Percentiles rank a stretch among this genome's conserved stretches.
Conservation (phyloP, 2,888 invertebrate genomes). For the Salpingus planirostris region DNA sequence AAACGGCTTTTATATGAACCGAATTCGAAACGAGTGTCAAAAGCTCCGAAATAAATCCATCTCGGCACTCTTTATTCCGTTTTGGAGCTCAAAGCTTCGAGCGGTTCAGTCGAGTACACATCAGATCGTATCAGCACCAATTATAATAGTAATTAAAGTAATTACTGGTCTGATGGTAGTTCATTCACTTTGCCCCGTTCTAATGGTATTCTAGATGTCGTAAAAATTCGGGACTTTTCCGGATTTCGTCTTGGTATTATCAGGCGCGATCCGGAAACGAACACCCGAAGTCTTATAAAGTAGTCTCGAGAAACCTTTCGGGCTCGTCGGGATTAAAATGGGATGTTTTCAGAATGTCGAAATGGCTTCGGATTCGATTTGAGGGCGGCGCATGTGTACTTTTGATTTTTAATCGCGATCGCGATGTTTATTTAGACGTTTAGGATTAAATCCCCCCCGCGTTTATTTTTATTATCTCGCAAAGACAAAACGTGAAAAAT, state of each 20-base stretch:
- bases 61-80: too few relatives aligned
- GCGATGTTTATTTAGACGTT: too few relatives aligned
- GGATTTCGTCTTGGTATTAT: conserved; percentile 3
- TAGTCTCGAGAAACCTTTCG: conserved; percentile 31
- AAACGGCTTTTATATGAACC: too few relatives aligned
- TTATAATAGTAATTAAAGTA: conserved; percentile 17
- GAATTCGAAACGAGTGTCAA: too few relatives aligned
- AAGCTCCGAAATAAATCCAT: too few relatives aligned
- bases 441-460: neutral
- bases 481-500: conserved; percentile 21
- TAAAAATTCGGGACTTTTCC: too few relatives aligned
- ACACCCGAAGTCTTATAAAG: conserved; percentile 29
- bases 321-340: conserved; percentile 26
- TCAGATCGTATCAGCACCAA: conserved; percentile 13
- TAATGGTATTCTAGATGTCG: conserved; percentile 10
- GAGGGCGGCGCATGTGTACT: conserved; percentile 14
- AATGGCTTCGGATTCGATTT: too few relatives aligned
- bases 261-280: too few relatives aligned
- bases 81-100: too few relatives aligned
- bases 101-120: conserved; percentile 10
- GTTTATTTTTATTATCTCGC: conserved; percentile 14
- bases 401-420: too few relatives aligned
- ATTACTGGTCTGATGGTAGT: conserved; percentile 12
- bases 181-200: conserved; percentile 12
- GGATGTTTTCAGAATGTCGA: too few relatives aligned